These are phyloP conservation scores for Conus canariensis DNA, from an alignment of 2,888 invertebrate species.

Conservation along the genomic window DNA sequence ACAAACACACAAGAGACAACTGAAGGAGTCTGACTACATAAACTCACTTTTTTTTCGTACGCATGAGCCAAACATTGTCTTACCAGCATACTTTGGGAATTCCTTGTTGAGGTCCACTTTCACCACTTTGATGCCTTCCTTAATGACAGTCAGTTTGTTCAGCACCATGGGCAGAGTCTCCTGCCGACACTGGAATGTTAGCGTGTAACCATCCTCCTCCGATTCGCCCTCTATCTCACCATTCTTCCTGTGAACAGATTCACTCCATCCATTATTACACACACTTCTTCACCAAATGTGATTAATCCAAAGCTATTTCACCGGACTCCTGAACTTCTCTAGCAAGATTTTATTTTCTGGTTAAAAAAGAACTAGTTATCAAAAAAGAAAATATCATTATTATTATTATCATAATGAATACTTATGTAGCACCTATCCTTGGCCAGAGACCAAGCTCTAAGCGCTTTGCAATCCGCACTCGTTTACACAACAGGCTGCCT, in stretches of 20 bases:
- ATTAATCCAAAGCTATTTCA: no score
- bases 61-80: background rate
- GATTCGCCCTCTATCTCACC: background rate
- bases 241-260: conserved; percentile 9
- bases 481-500: no score
- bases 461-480: no score
- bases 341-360: background rate
- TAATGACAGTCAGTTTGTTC: conserved; percentile 5
- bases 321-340: no score
- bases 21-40: no score
- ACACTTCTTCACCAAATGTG: no score
- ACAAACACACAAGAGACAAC: no score
- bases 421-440: no score
- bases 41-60: no score
- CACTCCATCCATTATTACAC: background rate
- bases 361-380: background rate
- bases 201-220: background rate
- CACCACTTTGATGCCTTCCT: background rate
- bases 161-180: background rate
- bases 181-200: conserved; percentile 16
- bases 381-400: no score
- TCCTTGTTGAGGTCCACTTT: conserved; percentile 26
- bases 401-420: no score
- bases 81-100: conserved; percentile 25
- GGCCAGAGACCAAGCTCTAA: no score